A percentile compares a stretch with the other conserved stretches of the same genome.
phyloP scores from a whole-genome alignment of 2,888 invertebrate species.

The Athrips mouffetella region DNA sequence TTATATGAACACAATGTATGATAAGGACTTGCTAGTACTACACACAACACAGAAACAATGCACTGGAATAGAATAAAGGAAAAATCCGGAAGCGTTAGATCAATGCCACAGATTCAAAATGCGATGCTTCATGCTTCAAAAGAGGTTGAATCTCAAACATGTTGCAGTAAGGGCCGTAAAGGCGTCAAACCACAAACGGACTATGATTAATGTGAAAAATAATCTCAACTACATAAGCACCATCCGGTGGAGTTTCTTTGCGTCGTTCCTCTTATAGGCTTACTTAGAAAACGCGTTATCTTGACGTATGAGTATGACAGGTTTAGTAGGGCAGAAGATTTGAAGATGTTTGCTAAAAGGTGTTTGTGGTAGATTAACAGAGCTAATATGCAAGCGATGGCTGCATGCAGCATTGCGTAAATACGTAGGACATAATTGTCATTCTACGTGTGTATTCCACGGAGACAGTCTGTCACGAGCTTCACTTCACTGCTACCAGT shows the following conservation, averaged over 20 bases:
- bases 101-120: constrained; percentile 14
- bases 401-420: constrained; percentile 44
- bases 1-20: neutral
- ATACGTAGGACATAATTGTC: constrained; percentile 43
- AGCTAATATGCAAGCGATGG: constrained; percentile 39
- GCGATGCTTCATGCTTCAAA: constrained; percentile 15
- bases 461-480: constrained; percentile 35
- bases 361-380: constrained; percentile 39
- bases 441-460: constrained; percentile 22
- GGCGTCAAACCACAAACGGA: constrained; percentile 31
- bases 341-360: constrained; percentile 36
- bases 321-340: constrained; percentile 40
- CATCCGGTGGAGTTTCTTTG: constrained; percentile 33
- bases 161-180: constrained; percentile 27
- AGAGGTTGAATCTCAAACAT: constrained; percentile 21
- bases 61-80: neutral
- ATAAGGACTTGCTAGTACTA: constrained; percentile 1
- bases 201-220: constrained; percentile 39
- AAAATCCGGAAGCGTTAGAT: constrained; percentile 9
- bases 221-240: constrained; percentile 30
- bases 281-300: constrained; percentile 33
- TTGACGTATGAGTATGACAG: constrained; percentile 37
- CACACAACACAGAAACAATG: neutral
- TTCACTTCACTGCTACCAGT: constrained; percentile 22
- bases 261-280: constrained; percentile 23